Base-by-base conservation (phyloP, 2,888 invertebrate species). In the Mystacides longicornis region DNA sequence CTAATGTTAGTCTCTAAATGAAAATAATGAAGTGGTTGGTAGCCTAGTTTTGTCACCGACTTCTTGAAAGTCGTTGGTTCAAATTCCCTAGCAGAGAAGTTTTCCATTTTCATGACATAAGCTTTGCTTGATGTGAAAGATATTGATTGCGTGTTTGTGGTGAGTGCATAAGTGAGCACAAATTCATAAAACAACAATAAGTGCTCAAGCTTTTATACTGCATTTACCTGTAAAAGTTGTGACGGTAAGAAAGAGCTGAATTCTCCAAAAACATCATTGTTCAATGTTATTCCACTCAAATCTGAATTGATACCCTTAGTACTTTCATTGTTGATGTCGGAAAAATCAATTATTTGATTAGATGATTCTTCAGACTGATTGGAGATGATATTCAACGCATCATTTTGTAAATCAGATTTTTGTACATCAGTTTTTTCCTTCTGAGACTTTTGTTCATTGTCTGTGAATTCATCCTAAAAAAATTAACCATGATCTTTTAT, bases 401-500 rank as follows among this genome's bases (percentile, higher is more conserved):
- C 57, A 23, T 31, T 51, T 23, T 11, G 11, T 45, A 23, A 54
- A 22, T 42, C 33, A 14, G 22, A 19, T 22, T 54, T 57, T 31
- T 52, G 62, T 61, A 57, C 31, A 53, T 53, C 47, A 14, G 21
- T 27, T 20, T 72, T 70, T 63, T 68, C 69, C 52, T 71, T 63
- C 68, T 68, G 53, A 70, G 65, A 49, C 19, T 51, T 37, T 37
- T 37, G 66, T 27, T 65, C 66, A 57, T 76, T 72, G 67, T 83
- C 82, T 64, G 78, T 78, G 63, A 80, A 83, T 63, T 83, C 83
- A 65, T 81, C 80, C 80, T 83, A 56, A 77, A 52, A 20, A 9
- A 51, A 46, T 43, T 43, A 11, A n/a, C 27, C 27, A 27, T 27
- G 27, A 27, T 7, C 11, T 27, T 27, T 27, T 11, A 27, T n/a